phyloP scores from a whole-genome alignment of 2,888 invertebrate species.

The Rhamphomyia laevipes region DNA sequence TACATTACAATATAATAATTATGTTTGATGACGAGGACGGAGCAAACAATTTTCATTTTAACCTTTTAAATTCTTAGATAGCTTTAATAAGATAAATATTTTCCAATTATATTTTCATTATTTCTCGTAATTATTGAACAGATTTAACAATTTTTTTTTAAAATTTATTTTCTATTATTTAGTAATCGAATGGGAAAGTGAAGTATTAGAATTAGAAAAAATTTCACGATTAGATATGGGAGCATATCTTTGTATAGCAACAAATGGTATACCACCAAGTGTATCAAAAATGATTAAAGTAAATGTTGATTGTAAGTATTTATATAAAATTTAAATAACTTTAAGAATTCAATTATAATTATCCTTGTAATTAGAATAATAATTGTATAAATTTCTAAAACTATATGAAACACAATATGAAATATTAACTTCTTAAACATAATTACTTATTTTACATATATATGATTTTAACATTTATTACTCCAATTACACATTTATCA shows the following conservation, averaged over 20 bases:
- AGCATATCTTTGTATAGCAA: conserved; percentile 74
- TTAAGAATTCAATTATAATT: neutral
- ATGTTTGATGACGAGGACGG: no score
- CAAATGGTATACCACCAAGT: conserved; percentile 79
- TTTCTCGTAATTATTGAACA: no score
- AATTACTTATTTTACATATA: neutral
- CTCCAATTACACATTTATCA: neutral
- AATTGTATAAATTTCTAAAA: neutral
- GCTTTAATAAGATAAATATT: no score
- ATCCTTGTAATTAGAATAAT: no score
- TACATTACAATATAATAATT: no score
- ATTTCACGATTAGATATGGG: conserved; percentile 87
- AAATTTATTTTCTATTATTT: conserved; percentile 22
- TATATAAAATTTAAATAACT: neutral
- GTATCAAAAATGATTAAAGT: conserved; percentile 88
- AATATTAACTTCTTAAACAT: neutral
- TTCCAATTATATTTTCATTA: no score
- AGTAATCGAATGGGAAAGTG: conserved; percentile 79
- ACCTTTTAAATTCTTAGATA: no score
- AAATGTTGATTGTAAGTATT: conserved; percentile 83
- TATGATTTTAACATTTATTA: neutral
- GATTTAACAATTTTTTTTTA: neutral
- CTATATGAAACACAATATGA: no score
- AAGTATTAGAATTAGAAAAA: conserved; percentile 67
- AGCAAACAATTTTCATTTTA: no score